phyloP scores from a whole-genome alignment of 2,113 vertebrate species.

The Noturus placidus region DNA sequence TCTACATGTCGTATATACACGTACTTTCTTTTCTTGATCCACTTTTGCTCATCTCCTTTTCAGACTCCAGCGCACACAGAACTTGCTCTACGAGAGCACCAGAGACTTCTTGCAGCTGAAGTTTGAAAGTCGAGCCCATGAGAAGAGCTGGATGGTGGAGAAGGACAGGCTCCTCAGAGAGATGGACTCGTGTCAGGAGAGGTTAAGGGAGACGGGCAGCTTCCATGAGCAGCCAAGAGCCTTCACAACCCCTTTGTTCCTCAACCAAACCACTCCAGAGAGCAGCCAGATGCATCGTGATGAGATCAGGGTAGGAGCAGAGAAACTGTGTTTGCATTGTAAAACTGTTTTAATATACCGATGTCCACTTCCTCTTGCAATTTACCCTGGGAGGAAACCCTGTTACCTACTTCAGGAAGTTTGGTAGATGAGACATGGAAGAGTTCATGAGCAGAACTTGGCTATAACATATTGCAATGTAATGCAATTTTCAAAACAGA shows the following conservation, averaged over 20 bases:
- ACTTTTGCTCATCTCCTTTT: background rate
- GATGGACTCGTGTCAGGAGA: slow-evolving; percentile 70
- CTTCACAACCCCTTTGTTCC: slow-evolving; percentile 37
- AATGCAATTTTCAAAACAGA: background rate
- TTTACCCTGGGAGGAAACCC: background rate
- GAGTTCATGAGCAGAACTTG: background rate
- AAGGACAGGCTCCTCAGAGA: slow-evolving; percentile 83
- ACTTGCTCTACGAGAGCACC: slow-evolving; percentile 87
- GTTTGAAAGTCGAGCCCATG: slow-evolving; percentile 79
- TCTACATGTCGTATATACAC: background rate
- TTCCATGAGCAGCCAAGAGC: slow-evolving; percentile 37
- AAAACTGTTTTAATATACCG: background rate
- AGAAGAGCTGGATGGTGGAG: slow-evolving; percentile 92
- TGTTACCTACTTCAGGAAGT: background rate
- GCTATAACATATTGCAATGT: background rate
- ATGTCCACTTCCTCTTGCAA: background rate
- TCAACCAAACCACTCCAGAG: slow-evolving; percentile 58
- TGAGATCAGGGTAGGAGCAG: slow-evolving; percentile 78
- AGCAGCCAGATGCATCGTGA: slow-evolving; percentile 66
- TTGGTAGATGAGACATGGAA: background rate
- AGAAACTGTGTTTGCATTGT: background rate
- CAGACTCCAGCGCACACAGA: slow-evolving; percentile 86
- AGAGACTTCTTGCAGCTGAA: slow-evolving; percentile 88
- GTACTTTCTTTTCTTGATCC: too few species aligned
- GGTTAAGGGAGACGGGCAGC: slow-evolving; percentile 56